A percentile compares a stretch with the other conserved stretches of the same genome.
These are phyloP conservation scores for Meteorus sp. DNA, from an alignment of 1,140 invertebrate genomes.

Conservation along the genomic window DNA sequence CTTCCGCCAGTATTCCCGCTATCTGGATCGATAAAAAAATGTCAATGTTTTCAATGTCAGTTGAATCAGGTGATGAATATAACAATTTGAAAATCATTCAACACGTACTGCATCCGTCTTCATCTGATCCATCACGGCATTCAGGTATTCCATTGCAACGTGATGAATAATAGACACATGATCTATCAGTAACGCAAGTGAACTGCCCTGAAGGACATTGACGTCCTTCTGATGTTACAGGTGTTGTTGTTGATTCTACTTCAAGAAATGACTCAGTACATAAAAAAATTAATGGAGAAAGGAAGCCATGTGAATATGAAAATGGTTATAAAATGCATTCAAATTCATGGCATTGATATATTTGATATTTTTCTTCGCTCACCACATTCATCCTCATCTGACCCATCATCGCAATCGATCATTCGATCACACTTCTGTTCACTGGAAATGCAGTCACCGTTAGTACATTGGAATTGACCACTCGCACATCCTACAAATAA, in stretches of 20 bases:
- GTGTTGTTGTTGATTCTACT: slow-evolving; percentile 21
- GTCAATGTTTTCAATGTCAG: background rate
- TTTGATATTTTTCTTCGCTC: slow-evolving; percentile 44
- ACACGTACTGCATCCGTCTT: slow-evolving; percentile 70
- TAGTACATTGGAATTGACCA: slow-evolving; percentile 63
- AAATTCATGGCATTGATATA: background rate
- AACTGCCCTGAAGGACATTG: slow-evolving; percentile 56
- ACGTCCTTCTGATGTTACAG: slow-evolving; percentile 26
- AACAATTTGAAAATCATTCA: too few relatives aligned
- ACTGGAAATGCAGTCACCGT: slow-evolving; percentile 62
- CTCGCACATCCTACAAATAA: slow-evolving; percentile 50
- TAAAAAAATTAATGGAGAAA: slow-evolving; percentile 3
- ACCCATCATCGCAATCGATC: slow-evolving; percentile 68
- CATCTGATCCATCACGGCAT: slow-evolving; percentile 78
- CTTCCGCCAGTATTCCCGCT: slow-evolving; percentile 26
- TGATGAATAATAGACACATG: slow-evolving; percentile 58
- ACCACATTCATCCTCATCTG: slow-evolving; percentile 70
- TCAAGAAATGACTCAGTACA: slow-evolving; percentile 14
- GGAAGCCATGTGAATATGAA: too few relatives aligned
- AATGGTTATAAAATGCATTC: too few relatives aligned
- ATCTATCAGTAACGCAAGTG: slow-evolving; percentile 58
- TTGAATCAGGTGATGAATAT: background rate
- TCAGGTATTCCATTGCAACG: slow-evolving; percentile 69
- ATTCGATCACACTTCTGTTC: slow-evolving; percentile 62
- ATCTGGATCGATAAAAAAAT: slow-evolving; percentile 20